Percentiles rank a stretch among this genome's conserved stretches.
phyloP scores from a whole-genome alignment of 2,888 invertebrate genomes.

The Pelosia muscerda region DNA sequence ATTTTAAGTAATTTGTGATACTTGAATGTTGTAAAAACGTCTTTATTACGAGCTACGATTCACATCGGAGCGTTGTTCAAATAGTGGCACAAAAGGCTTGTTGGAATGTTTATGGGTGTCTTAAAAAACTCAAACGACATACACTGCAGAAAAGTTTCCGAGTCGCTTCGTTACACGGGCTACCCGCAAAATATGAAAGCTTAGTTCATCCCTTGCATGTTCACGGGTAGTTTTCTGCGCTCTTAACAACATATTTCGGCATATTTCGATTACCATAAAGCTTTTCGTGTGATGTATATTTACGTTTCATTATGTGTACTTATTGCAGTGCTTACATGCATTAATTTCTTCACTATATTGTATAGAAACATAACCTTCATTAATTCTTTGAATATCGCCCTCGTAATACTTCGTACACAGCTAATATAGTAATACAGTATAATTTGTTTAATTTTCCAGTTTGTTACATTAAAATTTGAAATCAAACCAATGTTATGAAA shows the following conservation, averaged over 20 bases:
- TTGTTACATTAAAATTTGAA: too few relatives aligned
- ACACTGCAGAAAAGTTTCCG: constrained; percentile 76
- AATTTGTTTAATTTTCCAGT: constrained; percentile 11
- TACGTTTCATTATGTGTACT: constrained; percentile 75
- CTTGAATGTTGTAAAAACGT: constrained; percentile 71
- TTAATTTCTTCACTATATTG: constrained; percentile 70
- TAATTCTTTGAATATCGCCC: constrained; percentile 30
- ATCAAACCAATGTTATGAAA: not conserved
- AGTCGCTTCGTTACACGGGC: constrained; percentile 77
- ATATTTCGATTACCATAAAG: constrained; percentile 87
- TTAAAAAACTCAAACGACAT: constrained; percentile 77
- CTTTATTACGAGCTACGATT: constrained; percentile 71
- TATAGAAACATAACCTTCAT: constrained; percentile 50
- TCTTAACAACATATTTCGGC: constrained; percentile 86
- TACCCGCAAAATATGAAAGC: constrained; percentile 81
- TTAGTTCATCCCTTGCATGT: constrained; percentile 85
- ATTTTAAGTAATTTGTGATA: constrained; percentile 66
- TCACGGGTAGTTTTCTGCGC: constrained; percentile 82
- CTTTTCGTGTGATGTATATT: constrained; percentile 84
- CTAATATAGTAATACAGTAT: not conserved
- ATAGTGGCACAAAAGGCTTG: constrained; percentile 73
- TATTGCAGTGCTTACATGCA: constrained; percentile 67
- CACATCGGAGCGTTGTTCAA: constrained; percentile 64
- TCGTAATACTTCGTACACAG: not conserved
- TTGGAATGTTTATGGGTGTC: constrained; percentile 77